Conservation (phyloP, 2,113 vertebrate species). For the Tricholaema leucomelas region DNA sequence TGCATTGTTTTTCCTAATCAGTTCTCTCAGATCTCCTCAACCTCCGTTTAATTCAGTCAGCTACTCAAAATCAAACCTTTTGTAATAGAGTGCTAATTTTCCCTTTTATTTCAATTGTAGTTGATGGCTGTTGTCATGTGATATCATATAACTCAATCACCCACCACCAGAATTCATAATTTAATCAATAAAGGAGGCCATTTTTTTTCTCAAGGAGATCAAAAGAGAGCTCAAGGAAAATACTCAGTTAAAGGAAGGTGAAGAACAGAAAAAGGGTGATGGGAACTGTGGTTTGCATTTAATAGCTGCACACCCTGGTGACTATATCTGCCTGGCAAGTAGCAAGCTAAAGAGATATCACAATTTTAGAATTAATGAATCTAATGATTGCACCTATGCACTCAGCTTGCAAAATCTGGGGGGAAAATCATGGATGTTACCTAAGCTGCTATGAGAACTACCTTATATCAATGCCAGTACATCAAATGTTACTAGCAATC, state of each 20-base stretch:
- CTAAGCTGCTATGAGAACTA: background rate
- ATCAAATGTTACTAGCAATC: background rate
- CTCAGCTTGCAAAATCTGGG: background rate
- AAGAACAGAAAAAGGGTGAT: background rate
- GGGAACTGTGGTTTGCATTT: background rate
- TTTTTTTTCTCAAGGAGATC: conserved; percentile 55
- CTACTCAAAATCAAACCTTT: conserved; percentile 43
- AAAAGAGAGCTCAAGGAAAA: conserved; percentile 34
- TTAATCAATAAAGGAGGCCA: conserved; percentile 59
- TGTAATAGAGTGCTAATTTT: conserved; percentile 54
- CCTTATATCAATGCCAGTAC: background rate
- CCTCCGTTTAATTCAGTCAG: conserved; percentile 55
- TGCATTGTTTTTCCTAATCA: conserved; percentile 34
- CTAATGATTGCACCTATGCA: background rate
- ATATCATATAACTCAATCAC: conserved; percentile 61
- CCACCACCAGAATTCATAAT: conserved; percentile 31
- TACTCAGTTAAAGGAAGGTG: background rate
- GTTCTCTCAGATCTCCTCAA: conserved; percentile 31
- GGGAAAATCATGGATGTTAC: background rate
- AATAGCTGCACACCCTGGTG: background rate
- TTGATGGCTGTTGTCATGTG: conserved; percentile 17
- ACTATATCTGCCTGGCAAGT: background rate
- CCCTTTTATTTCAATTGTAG: conserved; percentile 50
- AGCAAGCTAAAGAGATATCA: background rate
- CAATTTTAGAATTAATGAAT: background rate